Evolutionary conservation across 2,797 vertebrate species (phyloP).

Genomic region (Bucorvus abyssinicus): DNA sequence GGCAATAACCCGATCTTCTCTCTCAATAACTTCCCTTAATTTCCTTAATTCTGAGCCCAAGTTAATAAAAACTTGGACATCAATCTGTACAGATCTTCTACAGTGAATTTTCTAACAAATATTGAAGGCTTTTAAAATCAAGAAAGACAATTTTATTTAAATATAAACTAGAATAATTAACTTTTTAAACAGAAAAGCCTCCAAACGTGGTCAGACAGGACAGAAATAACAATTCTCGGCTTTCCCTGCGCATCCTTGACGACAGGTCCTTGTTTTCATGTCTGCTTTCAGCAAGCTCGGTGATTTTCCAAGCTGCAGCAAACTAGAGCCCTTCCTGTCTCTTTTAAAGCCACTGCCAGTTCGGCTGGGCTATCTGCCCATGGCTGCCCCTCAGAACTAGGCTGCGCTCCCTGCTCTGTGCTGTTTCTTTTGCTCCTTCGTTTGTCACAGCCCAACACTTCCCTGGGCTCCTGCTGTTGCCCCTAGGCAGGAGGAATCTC

Average conservation of each 20-base stretch:
- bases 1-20: background rate
- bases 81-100: background rate
- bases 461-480: background rate
- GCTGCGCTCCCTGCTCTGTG: background rate
- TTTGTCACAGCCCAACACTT: background rate
- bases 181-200: background rate
- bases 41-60: background rate
- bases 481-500: background rate
- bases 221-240: background rate
- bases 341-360: background rate
- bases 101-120: background rate
- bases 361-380: background rate
- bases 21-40: background rate
- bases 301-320: background rate
- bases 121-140: background rate
- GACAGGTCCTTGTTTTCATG: background rate
- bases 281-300: background rate
- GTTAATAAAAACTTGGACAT: background rate
- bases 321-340: background rate
- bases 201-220: background rate
- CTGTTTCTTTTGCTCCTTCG: background rate
- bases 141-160: background rate
- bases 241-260: background rate
- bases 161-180: background rate
- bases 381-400: rapidly evolving